Conservation (phyloP, 2,113 vertebrate genomes). For the Thryonomys swinderianus region DNA sequence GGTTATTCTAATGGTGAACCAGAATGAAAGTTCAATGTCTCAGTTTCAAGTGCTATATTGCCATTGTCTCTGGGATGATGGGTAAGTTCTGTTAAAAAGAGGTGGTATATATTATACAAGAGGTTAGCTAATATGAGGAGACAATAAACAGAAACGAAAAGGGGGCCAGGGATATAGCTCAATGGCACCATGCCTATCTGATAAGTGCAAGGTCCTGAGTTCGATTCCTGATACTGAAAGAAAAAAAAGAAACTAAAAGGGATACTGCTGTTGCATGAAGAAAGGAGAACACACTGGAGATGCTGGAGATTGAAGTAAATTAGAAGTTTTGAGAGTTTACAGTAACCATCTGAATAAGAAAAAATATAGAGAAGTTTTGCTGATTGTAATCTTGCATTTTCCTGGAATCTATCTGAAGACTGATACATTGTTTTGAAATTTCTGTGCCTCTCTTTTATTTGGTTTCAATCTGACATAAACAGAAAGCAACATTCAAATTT, state of each 20-base stretch:
- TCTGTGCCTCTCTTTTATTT: constrained; percentile 36
- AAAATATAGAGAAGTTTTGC: background rate
- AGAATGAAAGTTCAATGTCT: background rate
- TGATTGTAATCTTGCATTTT: constrained; percentile 8
- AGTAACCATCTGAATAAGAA: background rate
- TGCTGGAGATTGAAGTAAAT: background rate
- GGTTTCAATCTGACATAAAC: constrained; percentile 28
- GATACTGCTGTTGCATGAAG: background rate
- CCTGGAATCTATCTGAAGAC: background rate
- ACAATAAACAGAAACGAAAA: background rate
- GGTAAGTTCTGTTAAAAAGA: background rate
- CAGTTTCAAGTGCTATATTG: background rate
- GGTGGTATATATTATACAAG: background rate
- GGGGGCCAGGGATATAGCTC: too few relatives aligned
- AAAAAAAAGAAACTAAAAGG: background rate
- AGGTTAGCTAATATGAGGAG: background rate
- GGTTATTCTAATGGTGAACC: background rate
- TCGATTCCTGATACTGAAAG: too few relatives aligned
- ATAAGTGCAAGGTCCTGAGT: too few relatives aligned
- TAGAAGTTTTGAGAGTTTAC: background rate
- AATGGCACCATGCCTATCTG: too few relatives aligned
- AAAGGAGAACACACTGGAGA: background rate
- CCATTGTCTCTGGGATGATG: background rate
- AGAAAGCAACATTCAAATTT: constrained; percentile 19
- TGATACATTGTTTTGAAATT: background rate